phyloP scores from a whole-genome alignment of 2,888 invertebrate species.

The Eupelmus urozonus region DNA sequence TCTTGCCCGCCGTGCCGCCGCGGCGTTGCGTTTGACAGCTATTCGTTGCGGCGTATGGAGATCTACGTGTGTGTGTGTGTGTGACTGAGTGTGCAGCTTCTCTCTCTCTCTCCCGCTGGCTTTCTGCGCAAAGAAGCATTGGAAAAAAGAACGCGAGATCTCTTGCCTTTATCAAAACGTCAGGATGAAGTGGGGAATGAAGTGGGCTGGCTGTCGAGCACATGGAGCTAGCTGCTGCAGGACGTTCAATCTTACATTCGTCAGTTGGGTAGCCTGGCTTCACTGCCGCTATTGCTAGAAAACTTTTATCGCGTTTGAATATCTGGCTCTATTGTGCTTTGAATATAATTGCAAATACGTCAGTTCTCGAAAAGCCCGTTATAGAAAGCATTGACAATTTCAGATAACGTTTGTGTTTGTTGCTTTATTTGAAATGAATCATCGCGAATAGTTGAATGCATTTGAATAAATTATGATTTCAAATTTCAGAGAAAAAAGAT shows the following conservation, averaged over 20 bases:
- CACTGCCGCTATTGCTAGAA: no score
- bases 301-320: background rate
- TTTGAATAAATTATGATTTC: no score
- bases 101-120: background rate
- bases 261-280: no score
- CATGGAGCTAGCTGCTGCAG: background rate
- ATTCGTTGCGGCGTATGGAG: conserved; percentile 31
- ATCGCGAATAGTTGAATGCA: no score
- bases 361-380: no score
- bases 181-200: conserved; percentile 2
- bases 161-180: conserved; percentile 26
- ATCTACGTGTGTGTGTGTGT: background rate
- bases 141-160: background rate
- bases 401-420: background rate
- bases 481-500: no score
- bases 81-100: background rate
- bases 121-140: background rate
- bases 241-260: background rate
- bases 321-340: background rate
- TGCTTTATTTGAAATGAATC: no score
- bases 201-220: background rate
- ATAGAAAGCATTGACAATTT: background rate
- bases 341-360: background rate
- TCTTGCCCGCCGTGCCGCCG: background rate
- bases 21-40: conserved; percentile 51